Conservation (phyloP, 2,888 invertebrate genomes). For the Xestobium rufovillosum region DNA sequence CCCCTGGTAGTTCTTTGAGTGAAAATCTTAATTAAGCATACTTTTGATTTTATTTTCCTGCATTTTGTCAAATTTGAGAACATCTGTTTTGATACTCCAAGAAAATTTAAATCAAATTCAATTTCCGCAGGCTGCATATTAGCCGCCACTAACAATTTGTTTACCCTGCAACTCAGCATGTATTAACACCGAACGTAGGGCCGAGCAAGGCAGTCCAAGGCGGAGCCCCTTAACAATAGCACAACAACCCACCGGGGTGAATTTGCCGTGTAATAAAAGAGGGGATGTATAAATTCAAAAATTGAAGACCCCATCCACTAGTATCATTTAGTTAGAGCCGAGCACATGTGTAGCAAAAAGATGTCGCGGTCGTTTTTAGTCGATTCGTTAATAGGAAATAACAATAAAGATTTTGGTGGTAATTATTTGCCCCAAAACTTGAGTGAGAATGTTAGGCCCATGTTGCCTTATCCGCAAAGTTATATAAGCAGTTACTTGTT, state of each 20-base stretch:
- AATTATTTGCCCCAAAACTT: constrained; percentile 42
- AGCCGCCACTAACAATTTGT: constrained; percentile 30
- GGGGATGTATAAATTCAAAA: constrained; percentile 33
- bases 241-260: constrained; percentile 30
- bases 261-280: constrained; percentile 28
- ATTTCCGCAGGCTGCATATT: constrained; percentile 10
- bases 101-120: too few species aligned
- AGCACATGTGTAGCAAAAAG: too few species aligned
- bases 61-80: too few species aligned
- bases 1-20: constrained; percentile 11
- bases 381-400: constrained; percentile 68
- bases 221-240: constrained; percentile 36
- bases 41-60: too few species aligned
- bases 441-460: constrained; percentile 45
- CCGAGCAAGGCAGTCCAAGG: constrained; percentile 32
- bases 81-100: too few species aligned
- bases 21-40: too few species aligned
- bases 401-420: constrained; percentile 46
- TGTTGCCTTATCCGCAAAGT: constrained; percentile 57
- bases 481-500: constrained; percentile 59
- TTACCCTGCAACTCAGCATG: constrained; percentile 29
- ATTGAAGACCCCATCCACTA: too few species aligned
- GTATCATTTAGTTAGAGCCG: too few species aligned
- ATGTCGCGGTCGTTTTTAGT: constrained; percentile 80
- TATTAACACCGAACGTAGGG: constrained; percentile 26